Conservation (phyloP, 1,140 invertebrate genomes). For the Yoshiicerus persimilis region DNA sequence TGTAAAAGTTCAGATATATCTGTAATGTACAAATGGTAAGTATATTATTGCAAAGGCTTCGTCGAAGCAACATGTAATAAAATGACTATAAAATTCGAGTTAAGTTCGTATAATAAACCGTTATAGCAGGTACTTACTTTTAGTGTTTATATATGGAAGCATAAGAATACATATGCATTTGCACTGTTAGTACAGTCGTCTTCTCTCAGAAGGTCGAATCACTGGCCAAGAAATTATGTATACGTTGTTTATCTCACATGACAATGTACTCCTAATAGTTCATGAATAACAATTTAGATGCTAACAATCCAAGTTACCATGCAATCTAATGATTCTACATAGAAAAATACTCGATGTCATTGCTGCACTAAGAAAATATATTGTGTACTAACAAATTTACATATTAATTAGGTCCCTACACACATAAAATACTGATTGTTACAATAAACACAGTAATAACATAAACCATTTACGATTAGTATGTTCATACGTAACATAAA, state of each 20-base stretch:
- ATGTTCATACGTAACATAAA: too few species aligned
- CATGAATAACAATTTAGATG: background rate
- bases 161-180: background rate
- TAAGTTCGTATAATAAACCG: slow-evolving; percentile 42
- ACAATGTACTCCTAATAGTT: background rate
- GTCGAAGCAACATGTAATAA: slow-evolving; percentile 36
- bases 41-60: slow-evolving; percentile 16
- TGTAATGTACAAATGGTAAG: background rate
- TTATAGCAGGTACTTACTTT: slow-evolving; percentile 33
- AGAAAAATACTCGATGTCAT: background rate
- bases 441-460: background rate
- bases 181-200: background rate
- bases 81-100: slow-evolving; percentile 42
- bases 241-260: background rate
- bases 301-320: background rate
- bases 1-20: background rate
- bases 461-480: background rate
- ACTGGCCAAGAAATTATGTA: slow-evolving; percentile 10
- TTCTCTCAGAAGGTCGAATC: background rate
- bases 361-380: background rate
- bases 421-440: background rate
- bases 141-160: slow-evolving; percentile 18
- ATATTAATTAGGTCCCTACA: background rate
- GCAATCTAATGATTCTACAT: background rate
- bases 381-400: background rate